phyloP scores from a whole-genome alignment of 2,888 invertebrate species.

The Malacosoma neustria region DNA sequence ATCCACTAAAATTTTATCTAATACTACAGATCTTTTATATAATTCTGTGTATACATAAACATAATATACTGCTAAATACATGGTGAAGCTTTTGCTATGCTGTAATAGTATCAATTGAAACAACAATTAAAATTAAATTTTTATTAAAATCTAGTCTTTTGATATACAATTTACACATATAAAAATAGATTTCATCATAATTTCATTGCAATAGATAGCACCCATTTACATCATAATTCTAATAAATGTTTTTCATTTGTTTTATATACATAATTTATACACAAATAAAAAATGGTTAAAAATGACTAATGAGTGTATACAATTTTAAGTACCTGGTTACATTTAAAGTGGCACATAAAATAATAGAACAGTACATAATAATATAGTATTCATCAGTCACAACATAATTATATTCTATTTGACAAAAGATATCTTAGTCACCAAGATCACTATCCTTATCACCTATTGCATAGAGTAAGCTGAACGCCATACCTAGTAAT shows the following conservation, averaged over 20 bases:
- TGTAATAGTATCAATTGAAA: too few species aligned
- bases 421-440: constrained; percentile 59
- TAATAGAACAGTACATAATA: too few species aligned
- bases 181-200: constrained; percentile 6
- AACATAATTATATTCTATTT: neutral
- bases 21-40: too few species aligned
- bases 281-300: neutral
- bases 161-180: too few species aligned
- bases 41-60: too few species aligned
- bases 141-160: too few species aligned
- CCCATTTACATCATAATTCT: neutral
- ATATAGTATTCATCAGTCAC: too few species aligned
- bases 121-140: too few species aligned
- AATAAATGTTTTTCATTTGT: neutral
- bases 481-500: constrained; percentile 82
- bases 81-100: too few species aligned
- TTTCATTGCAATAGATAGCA: constrained; percentile 2
- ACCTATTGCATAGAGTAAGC: constrained; percentile 81
- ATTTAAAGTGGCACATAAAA: neutral
- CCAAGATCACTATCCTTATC: constrained; percentile 84
- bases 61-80: too few species aligned
- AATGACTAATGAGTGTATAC: neutral
- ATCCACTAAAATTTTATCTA: too few species aligned
- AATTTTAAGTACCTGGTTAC: neutral
- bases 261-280: neutral